These are phyloP conservation scores for Eremobia ochroleuca DNA, from an alignment of 2,888 invertebrate species.

Conservation along the genomic window DNA sequence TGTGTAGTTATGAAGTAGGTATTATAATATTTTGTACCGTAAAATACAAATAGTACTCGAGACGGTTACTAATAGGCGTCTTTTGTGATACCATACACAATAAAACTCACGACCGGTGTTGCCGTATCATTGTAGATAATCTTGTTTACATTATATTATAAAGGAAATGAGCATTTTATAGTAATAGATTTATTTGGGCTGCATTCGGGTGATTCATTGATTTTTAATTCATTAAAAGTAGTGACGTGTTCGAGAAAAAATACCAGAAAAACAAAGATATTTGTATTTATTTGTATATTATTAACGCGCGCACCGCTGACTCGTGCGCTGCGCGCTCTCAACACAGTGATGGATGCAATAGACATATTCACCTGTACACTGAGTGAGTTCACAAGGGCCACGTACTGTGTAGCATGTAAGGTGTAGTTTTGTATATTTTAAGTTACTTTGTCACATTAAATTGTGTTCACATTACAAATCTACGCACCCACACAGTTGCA, in stretches of 20 bases:
- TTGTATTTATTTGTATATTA: too few species aligned
- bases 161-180: slow-evolving; percentile 24
- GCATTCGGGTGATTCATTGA: not conserved
- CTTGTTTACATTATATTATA: slow-evolving; percentile 38
- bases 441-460: too few species aligned
- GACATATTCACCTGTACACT: too few species aligned
- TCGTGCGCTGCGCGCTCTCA: too few species aligned
- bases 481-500: too few species aligned
- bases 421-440: too few species aligned
- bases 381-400: too few species aligned
- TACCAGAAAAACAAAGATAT: not conserved
- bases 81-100: slow-evolving; percentile 67
- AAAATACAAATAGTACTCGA: slow-evolving; percentile 67
- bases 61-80: slow-evolving; percentile 76
- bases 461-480: too few species aligned
- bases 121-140: slow-evolving; percentile 50
- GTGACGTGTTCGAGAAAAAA: not conserved
- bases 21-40: slow-evolving; percentile 17
- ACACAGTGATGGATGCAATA: too few species aligned
- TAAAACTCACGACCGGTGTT: slow-evolving; percentile 33
- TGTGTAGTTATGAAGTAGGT: not conserved
- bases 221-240: not conserved
- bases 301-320: too few species aligned
- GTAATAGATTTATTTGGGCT: not conserved
- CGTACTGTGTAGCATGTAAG: too few species aligned